Evolutionary conservation across 2,888 invertebrate species (phyloP), one percentile per base, ranked within the genome.

Genomic region (Hypomecis atomaria): DNA sequence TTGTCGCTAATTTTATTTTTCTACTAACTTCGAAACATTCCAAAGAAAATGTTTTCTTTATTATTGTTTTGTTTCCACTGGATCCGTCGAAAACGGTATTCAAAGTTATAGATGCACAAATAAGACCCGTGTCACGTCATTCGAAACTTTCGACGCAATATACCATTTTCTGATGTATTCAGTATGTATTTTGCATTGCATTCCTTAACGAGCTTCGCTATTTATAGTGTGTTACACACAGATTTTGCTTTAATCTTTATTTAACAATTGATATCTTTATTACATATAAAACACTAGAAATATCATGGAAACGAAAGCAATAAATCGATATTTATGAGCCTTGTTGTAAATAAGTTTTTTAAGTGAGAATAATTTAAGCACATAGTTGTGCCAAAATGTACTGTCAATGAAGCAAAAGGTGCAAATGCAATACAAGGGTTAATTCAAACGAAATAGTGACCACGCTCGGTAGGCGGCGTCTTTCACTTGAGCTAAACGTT

Each of bases 1-100:
- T 4, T 65, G 69, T 73, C 73, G 59, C 69, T 57, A 68, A 67
- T 60, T 23, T 23, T 58, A 70, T 65, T 36, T 64, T 66, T 71
- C 75, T 65, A 65, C 69, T 74, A 82, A 78, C 90, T 91, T 92
- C 91, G 82, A 85, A 81, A 92, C 91, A 92, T 92, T 92, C 92
- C 92, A 92, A 90, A 89, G 87, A 90, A 87, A 67, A 48, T 85
- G 83, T 83, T 74, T 64, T 84, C 79, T 84, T 43, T 50, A 23
- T 84, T 83, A 81, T 80, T 81, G 77, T 83, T n/a, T n/a, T n/a
- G 80, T 81, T 73, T 79, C 79, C 78, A 84, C 57, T 60, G 65
- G 42, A 57, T 60, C 38, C n/a, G 5, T 52, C n/a, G 38, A 52
- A 55, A 50, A 59, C 49, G 13, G 49, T 49, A 33, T 45, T 5